Evolutionary conservation across 2,888 invertebrate genomes (phyloP).

Genomic region (Blomia tropicalis): DNA sequence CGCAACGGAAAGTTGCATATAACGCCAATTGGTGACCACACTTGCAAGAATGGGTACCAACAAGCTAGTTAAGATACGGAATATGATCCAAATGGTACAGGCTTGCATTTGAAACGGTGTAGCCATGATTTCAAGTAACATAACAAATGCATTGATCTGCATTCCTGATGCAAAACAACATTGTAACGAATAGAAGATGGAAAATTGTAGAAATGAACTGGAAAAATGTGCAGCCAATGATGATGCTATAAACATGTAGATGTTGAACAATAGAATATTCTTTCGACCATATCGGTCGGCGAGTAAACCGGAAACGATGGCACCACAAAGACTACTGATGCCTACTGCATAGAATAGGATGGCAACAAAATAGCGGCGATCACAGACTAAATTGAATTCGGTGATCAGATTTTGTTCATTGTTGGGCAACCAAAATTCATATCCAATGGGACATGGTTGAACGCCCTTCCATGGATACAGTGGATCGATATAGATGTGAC

Average conservation of each 20-base stretch:
- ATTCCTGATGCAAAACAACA: constrained; percentile 28
- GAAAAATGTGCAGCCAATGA: constrained; percentile 28
- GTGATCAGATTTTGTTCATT: constrained; percentile 23
- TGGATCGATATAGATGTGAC: constrained; percentile 28
- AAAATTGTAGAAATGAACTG: constrained; percentile 26
- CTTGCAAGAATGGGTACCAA: constrained; percentile 27
- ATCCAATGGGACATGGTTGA: constrained; percentile 27
- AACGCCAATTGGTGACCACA: constrained; percentile 30
- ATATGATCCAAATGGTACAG: constrained; percentile 21
- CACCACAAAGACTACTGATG: constrained; percentile 27
- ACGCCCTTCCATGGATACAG: constrained; percentile 29
- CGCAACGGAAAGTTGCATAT: constrained; percentile 29
- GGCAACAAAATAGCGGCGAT: constrained; percentile 26
- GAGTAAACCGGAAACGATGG: constrained; percentile 26
- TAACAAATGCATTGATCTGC: constrained; percentile 27
- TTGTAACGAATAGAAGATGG: constrained; percentile 26
- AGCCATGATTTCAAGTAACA: constrained; percentile 28
- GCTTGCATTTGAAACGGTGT: constrained; percentile 28
- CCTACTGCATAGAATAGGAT: constrained; percentile 26
- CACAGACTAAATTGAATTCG: constrained; percentile 30
- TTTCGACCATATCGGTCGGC: constrained; percentile 29
- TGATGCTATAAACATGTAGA: constrained; percentile 28
- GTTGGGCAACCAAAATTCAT: constrained; percentile 27
- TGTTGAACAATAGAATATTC: constrained; percentile 23
- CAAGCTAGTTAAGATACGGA: constrained; percentile 26